A percentile compares a stretch with the other conserved stretches of the same genome.
phyloP scores from a whole-genome alignment of 2,888 invertebrate species.

The Leptopilina drosophilae region DNA sequence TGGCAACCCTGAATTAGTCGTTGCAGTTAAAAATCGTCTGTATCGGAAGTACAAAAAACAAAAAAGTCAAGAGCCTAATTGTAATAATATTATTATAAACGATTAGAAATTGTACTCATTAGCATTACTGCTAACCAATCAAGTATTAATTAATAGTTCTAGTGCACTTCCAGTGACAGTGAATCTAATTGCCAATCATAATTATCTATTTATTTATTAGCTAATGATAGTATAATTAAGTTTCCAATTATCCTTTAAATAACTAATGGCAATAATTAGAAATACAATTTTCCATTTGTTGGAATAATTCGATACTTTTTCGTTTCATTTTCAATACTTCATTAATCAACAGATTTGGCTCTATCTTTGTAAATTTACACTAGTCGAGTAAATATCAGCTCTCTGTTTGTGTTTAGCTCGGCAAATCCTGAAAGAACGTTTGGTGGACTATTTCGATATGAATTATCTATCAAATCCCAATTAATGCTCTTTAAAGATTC shows the following conservation, averaged over 20 bases:
- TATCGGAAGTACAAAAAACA: no score
- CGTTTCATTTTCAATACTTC: background rate
- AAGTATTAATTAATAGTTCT: no score
- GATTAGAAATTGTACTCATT: background rate
- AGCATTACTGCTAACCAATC: no score
- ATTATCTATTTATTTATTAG: background rate
- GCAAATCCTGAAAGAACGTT: slow-evolving; percentile 17
- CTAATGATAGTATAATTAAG: no score
- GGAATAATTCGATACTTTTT: background rate
- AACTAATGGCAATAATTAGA: no score
- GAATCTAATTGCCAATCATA: background rate
- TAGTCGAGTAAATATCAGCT: slow-evolving; percentile 4
- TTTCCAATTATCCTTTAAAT: no score
- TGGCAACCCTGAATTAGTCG: no score
- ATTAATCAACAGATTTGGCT: slow-evolving; percentile 29
- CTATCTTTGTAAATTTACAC: slow-evolving; percentile 20
- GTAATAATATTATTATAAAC: background rate
- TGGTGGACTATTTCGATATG: slow-evolving; percentile 4
- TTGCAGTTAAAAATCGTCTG: no score
- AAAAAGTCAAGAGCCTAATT: no score
- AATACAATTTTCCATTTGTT: background rate
- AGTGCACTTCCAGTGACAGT: background rate
- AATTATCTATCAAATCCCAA: slow-evolving; percentile 22
- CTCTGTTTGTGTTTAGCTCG: slow-evolving; percentile 19
- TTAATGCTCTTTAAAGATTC: slow-evolving; percentile 7